Evolutionary conservation across 2,888 invertebrate species (phyloP), one percentile per base, ranked within the genome.

Genomic region (Incurvaria masculella): DNA sequence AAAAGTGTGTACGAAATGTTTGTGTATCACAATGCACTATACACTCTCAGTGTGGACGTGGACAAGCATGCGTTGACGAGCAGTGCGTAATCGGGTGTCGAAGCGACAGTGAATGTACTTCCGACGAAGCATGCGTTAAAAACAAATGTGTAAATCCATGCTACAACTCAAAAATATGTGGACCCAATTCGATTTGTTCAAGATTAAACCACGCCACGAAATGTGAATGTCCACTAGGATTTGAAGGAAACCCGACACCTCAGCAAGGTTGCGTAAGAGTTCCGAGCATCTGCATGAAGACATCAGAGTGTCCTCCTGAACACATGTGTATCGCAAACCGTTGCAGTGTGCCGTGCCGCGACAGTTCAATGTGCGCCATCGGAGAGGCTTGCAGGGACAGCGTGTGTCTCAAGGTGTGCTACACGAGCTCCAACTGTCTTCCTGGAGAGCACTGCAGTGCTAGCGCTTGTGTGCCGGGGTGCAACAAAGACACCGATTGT

Each of bases 211-310:
- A 94, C 61, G 81, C 81, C 42, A 88, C 88, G 1, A 81, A 82
- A 46, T 95, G 95, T 63, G 83, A 83, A 52, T 94, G 95, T 60
- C 93, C 93, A 0, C 76, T 83, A 45, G 92, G 92, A 26, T 95
- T 95, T 63, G 87, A 89, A 66, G 92, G 91, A 1, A 91, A 90
- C 61, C 93, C 94, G 16, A 88, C 87, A 16, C 87, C 94, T 1
- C 88, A 94, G 63, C 91, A 94, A 69, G 94, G 94, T 4, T 95
- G 95, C 62, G 88, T 94, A 5, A 80, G 95, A 55, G 86, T 89
- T 48, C 87, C 92, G n/a, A 79, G 81, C 39, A 63, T 80, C 17
- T 95, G 94, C 58, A 70, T 74, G 33, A 80, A 81, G 51, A 81
- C 84, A 33, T 80, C 81, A 44, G 86, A 91, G 56, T 95, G 95